Conservation (phyloP, 2,113 vertebrate genomes). For the Erythrocebus patas region DNA sequence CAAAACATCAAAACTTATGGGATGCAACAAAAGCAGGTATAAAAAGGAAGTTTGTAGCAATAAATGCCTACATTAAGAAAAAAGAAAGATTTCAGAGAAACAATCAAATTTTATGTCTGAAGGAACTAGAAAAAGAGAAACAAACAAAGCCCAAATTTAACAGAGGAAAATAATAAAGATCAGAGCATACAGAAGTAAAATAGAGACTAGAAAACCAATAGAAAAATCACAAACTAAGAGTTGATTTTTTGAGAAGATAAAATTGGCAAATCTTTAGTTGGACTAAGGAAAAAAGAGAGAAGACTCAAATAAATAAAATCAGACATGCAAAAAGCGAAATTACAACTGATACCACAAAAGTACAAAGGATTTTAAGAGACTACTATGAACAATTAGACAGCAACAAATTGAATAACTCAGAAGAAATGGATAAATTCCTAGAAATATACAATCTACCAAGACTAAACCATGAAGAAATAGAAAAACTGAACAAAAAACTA, state of each 20-base stretch:
- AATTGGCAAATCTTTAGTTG: no score
- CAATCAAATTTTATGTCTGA: not conserved
- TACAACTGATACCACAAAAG: not conserved
- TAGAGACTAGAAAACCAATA: no score
- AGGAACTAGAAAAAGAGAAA: not conserved
- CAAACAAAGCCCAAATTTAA: not conserved
- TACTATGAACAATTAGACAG: not conserved
- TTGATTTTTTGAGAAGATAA: no score
- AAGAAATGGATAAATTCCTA: not conserved
- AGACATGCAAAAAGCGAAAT: not conserved
- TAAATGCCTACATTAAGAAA: not conserved
- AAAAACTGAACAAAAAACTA: not conserved
- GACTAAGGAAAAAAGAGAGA: not conserved
- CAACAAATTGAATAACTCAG: not conserved
- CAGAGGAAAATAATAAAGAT: not conserved
- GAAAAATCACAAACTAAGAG: no score
- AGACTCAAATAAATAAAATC: not conserved
- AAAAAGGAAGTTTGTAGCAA: not conserved
- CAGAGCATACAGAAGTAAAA: no score
- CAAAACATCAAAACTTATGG: not conserved
- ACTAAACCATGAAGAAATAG: not conserved
- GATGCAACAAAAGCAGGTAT: not conserved
- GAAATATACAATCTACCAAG: not conserved
- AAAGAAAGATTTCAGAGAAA: not conserved
- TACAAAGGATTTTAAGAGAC: not conserved